Conservation (phyloP, 2,888 invertebrate species). For the Mythimna albipuncta region DNA sequence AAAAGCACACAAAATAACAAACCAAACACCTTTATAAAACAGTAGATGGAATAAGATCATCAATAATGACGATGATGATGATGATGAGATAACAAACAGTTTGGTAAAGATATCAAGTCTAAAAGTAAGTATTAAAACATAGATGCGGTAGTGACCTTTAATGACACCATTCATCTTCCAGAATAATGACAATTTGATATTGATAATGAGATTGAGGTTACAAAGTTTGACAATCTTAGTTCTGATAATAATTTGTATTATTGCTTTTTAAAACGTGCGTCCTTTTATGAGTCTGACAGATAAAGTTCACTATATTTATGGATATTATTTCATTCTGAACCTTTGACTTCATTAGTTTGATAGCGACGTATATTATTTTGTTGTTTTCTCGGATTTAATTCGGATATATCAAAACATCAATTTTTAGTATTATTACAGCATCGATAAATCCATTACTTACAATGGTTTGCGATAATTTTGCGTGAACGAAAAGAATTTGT, state of each 20-base stretch:
- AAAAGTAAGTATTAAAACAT: background rate
- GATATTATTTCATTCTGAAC: slow-evolving; percentile 28
- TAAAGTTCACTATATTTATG: background rate
- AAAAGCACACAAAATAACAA: background rate
- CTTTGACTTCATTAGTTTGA: slow-evolving; percentile 29
- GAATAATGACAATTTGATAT: slow-evolving; percentile 16
- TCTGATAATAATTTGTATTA: background rate
- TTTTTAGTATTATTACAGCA: slow-evolving; percentile 30
- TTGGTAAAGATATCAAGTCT: background rate
- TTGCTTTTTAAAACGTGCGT: slow-evolving; percentile 6
- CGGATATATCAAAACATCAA: background rate
- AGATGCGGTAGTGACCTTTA: background rate
- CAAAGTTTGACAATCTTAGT: background rate
- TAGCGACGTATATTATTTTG: slow-evolving; percentile 11
- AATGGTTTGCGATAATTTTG: slow-evolving; percentile 28
- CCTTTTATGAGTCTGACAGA: slow-evolving; percentile 1
- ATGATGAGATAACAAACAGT: background rate
- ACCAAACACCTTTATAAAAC: background rate
- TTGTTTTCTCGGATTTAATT: slow-evolving; percentile 4
- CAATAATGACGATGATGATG: background rate
- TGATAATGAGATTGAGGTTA: slow-evolving; percentile 25
- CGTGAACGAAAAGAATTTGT: slow-evolving; percentile 39
- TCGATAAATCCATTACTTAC: slow-evolving; percentile 6
- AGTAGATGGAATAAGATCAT: background rate
- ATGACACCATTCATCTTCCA: slow-evolving; percentile 8